A percentile compares a stretch with the other conserved stretches of the same genome.
phyloP scores from a whole-genome alignment of 2,888 invertebrate species.

The Arge pagana region DNA sequence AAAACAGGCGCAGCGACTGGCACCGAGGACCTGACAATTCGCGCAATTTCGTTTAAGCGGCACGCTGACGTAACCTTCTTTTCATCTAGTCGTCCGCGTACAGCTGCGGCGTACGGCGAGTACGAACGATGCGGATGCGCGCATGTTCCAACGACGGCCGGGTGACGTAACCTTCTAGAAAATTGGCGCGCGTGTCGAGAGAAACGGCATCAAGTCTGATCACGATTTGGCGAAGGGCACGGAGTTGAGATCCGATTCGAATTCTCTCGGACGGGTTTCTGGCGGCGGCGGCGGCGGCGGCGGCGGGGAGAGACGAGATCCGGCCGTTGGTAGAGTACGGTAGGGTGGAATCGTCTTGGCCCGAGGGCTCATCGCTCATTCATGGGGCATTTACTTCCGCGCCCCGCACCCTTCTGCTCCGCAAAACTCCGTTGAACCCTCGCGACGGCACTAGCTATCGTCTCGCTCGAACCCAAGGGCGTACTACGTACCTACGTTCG shows the following conservation, averaged over 20 bases:
- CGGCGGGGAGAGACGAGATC: slow-evolving; percentile 24
- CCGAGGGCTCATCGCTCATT: slow-evolving; percentile 56
- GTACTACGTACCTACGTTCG: too few species aligned
- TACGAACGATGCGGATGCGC: too few species aligned
- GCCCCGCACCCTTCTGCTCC: slow-evolving; percentile 40
- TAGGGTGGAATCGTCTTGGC: slow-evolving; percentile 27
- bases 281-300: slow-evolving; percentile 24
- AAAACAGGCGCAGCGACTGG: too few species aligned
- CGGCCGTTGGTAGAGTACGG: slow-evolving; percentile 22
- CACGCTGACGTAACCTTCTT: too few species aligned
- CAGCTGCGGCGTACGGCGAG: too few species aligned
- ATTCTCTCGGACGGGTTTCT: slow-evolving; percentile 22
- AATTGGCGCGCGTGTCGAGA: too few species aligned
- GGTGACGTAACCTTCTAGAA: too few species aligned
- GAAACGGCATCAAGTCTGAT: slow-evolving; percentile 35
- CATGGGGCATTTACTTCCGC: slow-evolving; percentile 57
- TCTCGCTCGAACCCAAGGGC: slow-evolving; percentile 5
- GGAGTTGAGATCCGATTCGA: slow-evolving; percentile 49
- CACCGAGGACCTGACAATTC: too few species aligned
- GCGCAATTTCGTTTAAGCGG: too few species aligned
- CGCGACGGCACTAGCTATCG: background rate
- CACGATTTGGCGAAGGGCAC: slow-evolving; percentile 40
- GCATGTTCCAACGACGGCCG: too few species aligned
- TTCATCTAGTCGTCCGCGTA: too few species aligned
- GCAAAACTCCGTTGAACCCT: slow-evolving; percentile 1